phyloP scores from a whole-genome alignment of 37 sponge, comb jelly and placozoan species.

The Cladorhizidae sp. region DNA sequence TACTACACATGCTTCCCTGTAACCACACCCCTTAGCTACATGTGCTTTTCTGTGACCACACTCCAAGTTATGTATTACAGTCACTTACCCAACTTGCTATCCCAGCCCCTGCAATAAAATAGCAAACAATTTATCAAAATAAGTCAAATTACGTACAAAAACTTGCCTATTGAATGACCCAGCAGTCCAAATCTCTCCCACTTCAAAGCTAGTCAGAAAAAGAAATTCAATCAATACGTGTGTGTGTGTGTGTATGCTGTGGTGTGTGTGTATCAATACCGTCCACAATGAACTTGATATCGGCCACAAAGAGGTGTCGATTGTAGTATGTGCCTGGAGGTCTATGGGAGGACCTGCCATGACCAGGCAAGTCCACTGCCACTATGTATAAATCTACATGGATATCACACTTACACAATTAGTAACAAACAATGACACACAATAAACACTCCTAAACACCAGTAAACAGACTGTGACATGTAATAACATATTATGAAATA shows the following conservation, averaged over 20 bases:
- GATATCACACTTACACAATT: not conserved
- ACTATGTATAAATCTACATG: slow-evolving; percentile 57
- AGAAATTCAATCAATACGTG: no score
- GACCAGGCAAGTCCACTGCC: slow-evolving; percentile 85
- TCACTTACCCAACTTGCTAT: slow-evolving; percentile 57
- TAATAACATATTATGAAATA: no score
- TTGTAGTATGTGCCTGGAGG: slow-evolving; percentile 47
- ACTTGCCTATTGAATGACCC: slow-evolving; percentile 77
- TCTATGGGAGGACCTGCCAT: slow-evolving; percentile 77
- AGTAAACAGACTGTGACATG: not conserved
- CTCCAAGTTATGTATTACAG: no score
- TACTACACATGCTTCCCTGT: no score
- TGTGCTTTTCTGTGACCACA: no score
- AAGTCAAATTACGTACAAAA: no score
- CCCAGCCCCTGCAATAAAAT: slow-evolving; percentile 26
- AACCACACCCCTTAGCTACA: no score
- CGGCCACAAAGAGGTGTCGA: slow-evolving; percentile 50
- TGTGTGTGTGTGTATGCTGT: no score
- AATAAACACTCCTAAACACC: not conserved
- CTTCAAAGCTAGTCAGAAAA: no score
- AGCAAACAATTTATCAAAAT: not conserved
- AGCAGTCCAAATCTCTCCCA: slow-evolving; percentile 73
- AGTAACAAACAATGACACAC: not conserved
- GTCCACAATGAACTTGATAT: slow-evolving; percentile 66
- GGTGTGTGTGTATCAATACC: slow-evolving; percentile 14